Evolutionary conservation across 1,140 invertebrate genomes (phyloP).

Genomic region (Reticulitermes speratus): DNA sequence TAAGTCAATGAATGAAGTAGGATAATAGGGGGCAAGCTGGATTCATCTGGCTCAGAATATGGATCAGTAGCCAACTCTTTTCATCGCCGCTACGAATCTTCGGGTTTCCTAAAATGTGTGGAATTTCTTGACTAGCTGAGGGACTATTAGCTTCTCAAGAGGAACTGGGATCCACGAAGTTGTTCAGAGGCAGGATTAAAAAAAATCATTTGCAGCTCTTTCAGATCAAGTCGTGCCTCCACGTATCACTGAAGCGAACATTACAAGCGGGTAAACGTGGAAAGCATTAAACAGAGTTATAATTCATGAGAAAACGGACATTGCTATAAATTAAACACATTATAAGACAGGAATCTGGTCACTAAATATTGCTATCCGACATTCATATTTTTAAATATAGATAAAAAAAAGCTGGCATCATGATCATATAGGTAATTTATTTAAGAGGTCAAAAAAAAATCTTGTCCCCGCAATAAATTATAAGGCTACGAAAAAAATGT

Average conservation of each 20-base stretch:
- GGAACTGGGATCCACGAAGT: too few relatives aligned
- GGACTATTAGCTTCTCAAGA: too few relatives aligned
- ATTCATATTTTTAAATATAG: not conserved
- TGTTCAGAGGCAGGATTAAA: too few relatives aligned
- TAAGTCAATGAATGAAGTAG: too few relatives aligned
- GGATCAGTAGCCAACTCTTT: too few relatives aligned
- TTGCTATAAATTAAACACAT: not conserved
- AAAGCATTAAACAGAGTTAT: not conserved
- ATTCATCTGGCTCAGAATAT: too few relatives aligned
- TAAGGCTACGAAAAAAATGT: not conserved
- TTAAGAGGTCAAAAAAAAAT: slow-evolving; percentile 17
- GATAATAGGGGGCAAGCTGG: too few relatives aligned
- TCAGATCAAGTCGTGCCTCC: not conserved
- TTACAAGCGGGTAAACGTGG: not conserved
- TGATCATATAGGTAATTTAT: not conserved
- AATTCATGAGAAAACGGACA: not conserved
- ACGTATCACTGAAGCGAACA: not conserved
- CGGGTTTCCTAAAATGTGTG: too few relatives aligned
- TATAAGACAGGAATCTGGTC: not conserved
- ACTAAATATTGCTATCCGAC: not conserved
- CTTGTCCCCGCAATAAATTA: not conserved
- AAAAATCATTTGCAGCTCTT: not conserved
- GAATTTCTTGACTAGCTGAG: too few relatives aligned
- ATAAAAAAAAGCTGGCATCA: not conserved
- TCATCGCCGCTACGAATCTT: too few relatives aligned